Conservation (phyloP, 2,113 vertebrate species). For the Odontophorus gujanensis region DNA sequence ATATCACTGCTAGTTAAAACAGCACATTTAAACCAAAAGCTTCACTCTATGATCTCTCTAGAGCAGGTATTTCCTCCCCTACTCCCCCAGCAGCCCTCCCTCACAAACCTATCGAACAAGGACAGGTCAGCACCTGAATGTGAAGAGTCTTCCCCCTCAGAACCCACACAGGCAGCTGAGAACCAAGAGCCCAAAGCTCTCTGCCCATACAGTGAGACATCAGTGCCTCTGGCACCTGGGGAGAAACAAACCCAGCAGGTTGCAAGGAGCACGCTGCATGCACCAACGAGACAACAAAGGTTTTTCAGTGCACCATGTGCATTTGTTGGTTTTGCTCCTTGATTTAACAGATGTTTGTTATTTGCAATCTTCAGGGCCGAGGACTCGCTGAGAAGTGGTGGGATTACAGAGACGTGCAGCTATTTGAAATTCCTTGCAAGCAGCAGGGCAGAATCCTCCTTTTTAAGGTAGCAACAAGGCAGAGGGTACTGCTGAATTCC, state of each 20-base stretch:
- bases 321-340: constrained; percentile 22
- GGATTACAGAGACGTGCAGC: constrained; percentile 19
- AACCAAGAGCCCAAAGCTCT: neutral
- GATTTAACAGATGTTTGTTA: constrained; percentile 59
- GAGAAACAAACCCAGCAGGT: neutral
- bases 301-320: constrained; percentile 30
- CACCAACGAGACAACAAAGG: neutral
- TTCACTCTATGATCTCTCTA: neutral
- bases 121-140: neutral
- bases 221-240: neutral
- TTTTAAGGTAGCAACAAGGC: neutral
- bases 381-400: constrained; percentile 13
- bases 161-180: neutral
- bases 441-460: constrained; percentile 22
- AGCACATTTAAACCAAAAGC: constrained; percentile 3
- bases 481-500: constrained; percentile 1
- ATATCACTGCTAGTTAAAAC: neutral
- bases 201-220: neutral
- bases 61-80: neutral
- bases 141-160: neutral
- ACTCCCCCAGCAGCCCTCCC: neutral
- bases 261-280: neutral
- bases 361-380: constrained; percentile 35
- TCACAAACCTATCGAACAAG: neutral
- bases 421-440: constrained; percentile 27